Evolutionary conservation across 2,113 vertebrate genomes (phyloP).

Genomic region (Chroicocephalus ridibundus): DNA sequence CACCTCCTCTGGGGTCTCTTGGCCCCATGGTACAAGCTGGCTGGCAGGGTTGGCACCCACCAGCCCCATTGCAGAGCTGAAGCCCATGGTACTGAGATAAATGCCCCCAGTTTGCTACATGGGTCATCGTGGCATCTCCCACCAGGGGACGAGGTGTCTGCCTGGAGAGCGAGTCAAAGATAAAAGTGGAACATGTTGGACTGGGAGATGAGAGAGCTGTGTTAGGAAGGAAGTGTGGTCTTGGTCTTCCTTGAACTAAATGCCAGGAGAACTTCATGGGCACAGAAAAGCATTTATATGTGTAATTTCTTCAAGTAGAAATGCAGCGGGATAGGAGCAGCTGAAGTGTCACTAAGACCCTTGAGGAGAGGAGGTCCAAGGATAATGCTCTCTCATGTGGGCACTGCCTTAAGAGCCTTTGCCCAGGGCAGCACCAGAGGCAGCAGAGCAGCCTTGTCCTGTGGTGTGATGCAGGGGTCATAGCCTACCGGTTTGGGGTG

Average conservation of each 20-base stretch:
- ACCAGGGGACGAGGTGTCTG: not conserved
- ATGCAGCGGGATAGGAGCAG: not conserved
- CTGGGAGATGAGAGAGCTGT: not conserved
- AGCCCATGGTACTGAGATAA: accelerated
- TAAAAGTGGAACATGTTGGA: not conserved
- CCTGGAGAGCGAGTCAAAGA: not conserved
- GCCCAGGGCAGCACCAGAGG: not conserved
- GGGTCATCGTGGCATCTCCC: not conserved
- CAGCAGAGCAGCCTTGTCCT: not conserved
- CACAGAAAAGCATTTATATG: not conserved
- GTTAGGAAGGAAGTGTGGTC: not conserved
- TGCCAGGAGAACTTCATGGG: not conserved
- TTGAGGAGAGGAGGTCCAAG: not conserved
- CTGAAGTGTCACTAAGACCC: not conserved
- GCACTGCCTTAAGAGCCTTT: not conserved
- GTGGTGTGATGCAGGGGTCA: not conserved
- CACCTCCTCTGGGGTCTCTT: not conserved
- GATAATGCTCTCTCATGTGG: not conserved
- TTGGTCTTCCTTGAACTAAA: not conserved
- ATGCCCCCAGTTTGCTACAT: not conserved
- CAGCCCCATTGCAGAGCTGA: not conserved
- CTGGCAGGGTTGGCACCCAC: not conserved
- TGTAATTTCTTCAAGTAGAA: not conserved
- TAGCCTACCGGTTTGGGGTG: not conserved
- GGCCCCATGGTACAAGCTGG: not conserved